Evolutionary conservation across 1,140 invertebrate species (phyloP), one percentile per base, ranked within the genome.

Genomic region (Linepithema humile): DNA sequence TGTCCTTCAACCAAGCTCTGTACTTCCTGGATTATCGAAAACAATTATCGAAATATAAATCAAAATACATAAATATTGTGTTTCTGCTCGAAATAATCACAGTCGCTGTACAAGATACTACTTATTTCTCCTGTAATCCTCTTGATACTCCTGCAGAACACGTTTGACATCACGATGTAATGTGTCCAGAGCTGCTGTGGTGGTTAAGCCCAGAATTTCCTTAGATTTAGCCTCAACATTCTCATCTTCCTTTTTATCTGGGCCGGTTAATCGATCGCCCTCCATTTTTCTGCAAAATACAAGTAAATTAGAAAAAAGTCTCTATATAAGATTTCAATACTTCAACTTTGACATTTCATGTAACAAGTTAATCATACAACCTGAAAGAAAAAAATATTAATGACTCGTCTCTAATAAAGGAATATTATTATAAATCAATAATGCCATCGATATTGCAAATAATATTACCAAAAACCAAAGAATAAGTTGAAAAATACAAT

Each of bases 1-100:
- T 92, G 90, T 96, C 95, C 87, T 91, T 94, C 32, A 96, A 70
- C 94, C 95, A 96, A 85, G 91, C 94, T 89, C 90, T 95, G 38
- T 93, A 94, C 85, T 93, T 95, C 85, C 95, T 95, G 59, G 4
- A 92, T 90, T 3, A 48, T 6, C 62, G 64, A 55, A 89, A 89
- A 45, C 43, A 0, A 20, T 77, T 20, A 35, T 0, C 10, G 20
- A 43, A 48, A 17, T 23, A n/a, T n/a, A n/a, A n/a, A n/a, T n/a
- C n/a, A n/a, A n/a, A 20, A 20, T 38, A 12, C 9, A 73, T n/a
- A 26, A 12, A 45, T 20, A 62, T 65, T 38, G 53, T n/a, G n/a
- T n/a, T n/a, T 32, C 57, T 45, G 5, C 17, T 73, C 0, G 9
- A 59, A 50, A 60, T 26, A 45, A 35, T 26, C 40, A 45, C 45